Evolutionary conservation across 2,797 vertebrate species (phyloP).

Genomic region (Melanotaenia maccullochi): DNA sequence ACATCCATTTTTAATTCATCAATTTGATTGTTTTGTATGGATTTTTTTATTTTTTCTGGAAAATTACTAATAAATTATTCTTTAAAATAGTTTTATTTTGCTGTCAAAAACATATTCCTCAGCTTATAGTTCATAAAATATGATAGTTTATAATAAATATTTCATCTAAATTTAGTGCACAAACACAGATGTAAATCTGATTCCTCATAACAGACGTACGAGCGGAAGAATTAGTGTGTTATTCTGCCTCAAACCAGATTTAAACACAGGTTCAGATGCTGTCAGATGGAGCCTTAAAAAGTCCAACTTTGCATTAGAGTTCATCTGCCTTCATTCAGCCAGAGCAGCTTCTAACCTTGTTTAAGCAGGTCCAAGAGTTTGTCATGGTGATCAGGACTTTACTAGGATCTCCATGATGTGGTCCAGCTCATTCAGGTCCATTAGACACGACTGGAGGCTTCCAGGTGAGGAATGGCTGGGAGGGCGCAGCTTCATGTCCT

Average conservation of each 20-base stretch:
- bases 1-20: not conserved
- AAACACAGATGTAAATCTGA: not conserved
- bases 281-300: slow-evolving; percentile 33
- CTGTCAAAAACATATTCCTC: not conserved
- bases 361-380: not conserved
- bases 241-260: not conserved
- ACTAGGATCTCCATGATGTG: slow-evolving; percentile 92
- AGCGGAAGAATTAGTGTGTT: not conserved
- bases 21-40: not conserved
- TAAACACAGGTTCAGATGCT: not conserved
- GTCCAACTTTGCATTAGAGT: not conserved
- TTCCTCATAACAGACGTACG: not conserved
- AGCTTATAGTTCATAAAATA: not conserved
- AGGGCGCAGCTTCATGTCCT: slow-evolving; percentile 80
- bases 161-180: slow-evolving; percentile 15
- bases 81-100: not conserved
- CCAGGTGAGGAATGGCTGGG: slow-evolving; percentile 75
- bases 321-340: not conserved
- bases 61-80: not conserved
- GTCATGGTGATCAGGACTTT: slow-evolving; percentile 81
- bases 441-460: slow-evolving; percentile 84
- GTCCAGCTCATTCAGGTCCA: slow-evolving; percentile 89
- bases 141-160: slow-evolving; percentile 16
- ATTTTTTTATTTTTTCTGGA: not conserved
- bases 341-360: not conserved